A percentile compares a stretch with the other conserved stretches of the same genome.
Evolutionary conservation across 2,113 vertebrate species (phyloP).

Genomic region (Dermatemys mawii): DNA sequence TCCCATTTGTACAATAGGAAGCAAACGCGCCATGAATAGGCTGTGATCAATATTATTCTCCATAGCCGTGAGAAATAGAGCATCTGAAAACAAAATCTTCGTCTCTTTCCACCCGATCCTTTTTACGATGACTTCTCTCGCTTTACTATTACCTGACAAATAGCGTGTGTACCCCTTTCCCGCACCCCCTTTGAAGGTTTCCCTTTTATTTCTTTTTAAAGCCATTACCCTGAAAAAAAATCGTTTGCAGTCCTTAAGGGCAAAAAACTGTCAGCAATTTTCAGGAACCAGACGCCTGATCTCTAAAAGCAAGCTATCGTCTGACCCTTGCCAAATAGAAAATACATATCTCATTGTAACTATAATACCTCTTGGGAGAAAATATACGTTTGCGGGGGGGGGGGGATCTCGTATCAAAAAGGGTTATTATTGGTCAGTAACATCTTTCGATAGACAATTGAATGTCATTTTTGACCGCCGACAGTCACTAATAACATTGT

Average conservation of each 20-base stretch:
- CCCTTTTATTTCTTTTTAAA: conserved; percentile 11
- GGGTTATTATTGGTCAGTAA: background rate
- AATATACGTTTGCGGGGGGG: background rate
- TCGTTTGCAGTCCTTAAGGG: conserved; percentile 42
- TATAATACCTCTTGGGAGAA: conserved; percentile 43
- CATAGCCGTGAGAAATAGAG: rapidly evolving
- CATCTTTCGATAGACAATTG: background rate
- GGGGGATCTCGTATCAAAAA: background rate
- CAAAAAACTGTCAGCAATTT: conserved; percentile 28
- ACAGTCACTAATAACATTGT: background rate
- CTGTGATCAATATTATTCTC: background rate
- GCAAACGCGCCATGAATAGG: background rate
- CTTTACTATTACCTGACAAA: background rate
- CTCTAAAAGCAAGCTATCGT: background rate
- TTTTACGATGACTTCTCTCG: background rate
- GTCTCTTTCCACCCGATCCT: background rate
- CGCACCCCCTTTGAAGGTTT: background rate
- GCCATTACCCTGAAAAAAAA: background rate
- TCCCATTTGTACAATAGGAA: background rate
- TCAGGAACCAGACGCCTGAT: conserved; percentile 30
- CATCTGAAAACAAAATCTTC: background rate
- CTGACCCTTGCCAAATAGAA: conserved; percentile 18
- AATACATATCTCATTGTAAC: conserved; percentile 27
- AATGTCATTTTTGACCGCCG: background rate
- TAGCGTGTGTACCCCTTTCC: background rate